These are phyloP conservation scores for Gallinago paraguaiae DNA, from an alignment of 2,113 vertebrate genomes.

Conservation along the genomic window DNA sequence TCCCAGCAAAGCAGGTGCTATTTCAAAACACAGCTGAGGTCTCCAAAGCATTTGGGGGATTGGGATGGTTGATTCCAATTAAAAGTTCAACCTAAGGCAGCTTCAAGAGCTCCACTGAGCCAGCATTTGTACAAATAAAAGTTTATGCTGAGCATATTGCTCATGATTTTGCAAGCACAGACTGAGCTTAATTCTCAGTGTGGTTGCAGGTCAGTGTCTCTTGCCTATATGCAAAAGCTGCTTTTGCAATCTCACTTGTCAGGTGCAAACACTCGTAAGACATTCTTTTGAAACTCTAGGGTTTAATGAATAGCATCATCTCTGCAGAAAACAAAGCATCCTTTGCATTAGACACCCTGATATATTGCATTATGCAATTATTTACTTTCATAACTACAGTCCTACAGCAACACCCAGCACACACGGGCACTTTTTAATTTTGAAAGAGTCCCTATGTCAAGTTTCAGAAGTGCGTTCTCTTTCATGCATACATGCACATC, in stretches of 20 bases:
- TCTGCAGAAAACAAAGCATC: background rate
- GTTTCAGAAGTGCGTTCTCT: background rate
- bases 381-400: background rate
- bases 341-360: background rate
- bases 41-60: background rate
- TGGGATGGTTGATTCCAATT: background rate
- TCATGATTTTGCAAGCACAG: background rate
- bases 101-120: background rate
- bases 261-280: background rate
- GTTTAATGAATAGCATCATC: background rate
- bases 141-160: background rate
- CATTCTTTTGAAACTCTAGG: background rate
- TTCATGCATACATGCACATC: background rate
- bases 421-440: background rate
- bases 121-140: background rate
- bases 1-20: constrained; percentile 1
- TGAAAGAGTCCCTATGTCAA: background rate
- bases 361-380: fast-evolving
- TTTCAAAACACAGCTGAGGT: constrained; percentile 33
- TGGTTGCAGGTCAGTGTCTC: background rate
- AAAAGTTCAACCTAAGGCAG: background rate
- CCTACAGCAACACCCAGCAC: background rate
- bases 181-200: background rate
- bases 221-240: background rate
- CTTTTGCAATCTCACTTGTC: background rate